These are phyloP conservation scores for Rhincodon typus DNA, from an alignment of 2,797 vertebrate species.

Conservation along the genomic window DNA sequence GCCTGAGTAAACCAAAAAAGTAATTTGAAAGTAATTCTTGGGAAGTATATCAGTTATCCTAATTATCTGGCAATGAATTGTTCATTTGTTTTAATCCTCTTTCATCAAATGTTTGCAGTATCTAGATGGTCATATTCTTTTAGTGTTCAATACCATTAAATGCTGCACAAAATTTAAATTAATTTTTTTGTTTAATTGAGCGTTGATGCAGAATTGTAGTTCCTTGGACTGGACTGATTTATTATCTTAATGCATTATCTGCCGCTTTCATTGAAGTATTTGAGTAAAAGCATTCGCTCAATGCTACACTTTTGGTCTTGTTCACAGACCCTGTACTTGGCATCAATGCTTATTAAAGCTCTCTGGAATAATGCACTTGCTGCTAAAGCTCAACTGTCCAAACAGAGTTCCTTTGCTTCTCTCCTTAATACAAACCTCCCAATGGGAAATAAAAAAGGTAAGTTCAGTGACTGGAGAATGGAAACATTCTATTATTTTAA, in stretches of 20 bases:
- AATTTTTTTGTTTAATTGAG: neutral
- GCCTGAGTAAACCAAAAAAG: neutral
- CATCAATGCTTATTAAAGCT: conserved; percentile 97
- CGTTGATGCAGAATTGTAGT: neutral
- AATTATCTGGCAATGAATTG: neutral
- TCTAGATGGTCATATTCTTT: neutral
- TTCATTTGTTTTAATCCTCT: conserved; percentile 12
- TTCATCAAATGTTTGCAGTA: neutral
- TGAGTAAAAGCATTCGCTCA: conserved; percentile 13
- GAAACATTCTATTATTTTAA: neutral
- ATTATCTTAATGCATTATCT: neutral
- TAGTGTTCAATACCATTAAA: neutral
- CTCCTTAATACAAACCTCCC: conserved; percentile 93
- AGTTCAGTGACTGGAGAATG: conserved; percentile 40
- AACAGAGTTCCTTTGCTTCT: conserved; percentile 97
- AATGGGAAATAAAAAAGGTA: conserved; percentile 97
- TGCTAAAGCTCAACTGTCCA: conserved; percentile 93
- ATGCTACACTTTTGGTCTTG: conserved; percentile 36
- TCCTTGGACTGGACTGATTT: neutral
- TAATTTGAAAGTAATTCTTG: neutral
- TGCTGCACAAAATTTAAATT: neutral
- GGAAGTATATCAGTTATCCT: neutral
- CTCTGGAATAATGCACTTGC: conserved; percentile 97
- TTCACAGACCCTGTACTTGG: conserved; percentile 85
- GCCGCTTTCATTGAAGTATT: neutral